These are phyloP conservation scores for Keiferia lycopersicella DNA, from an alignment of 2,888 invertebrate species.

Conservation along the genomic window DNA sequence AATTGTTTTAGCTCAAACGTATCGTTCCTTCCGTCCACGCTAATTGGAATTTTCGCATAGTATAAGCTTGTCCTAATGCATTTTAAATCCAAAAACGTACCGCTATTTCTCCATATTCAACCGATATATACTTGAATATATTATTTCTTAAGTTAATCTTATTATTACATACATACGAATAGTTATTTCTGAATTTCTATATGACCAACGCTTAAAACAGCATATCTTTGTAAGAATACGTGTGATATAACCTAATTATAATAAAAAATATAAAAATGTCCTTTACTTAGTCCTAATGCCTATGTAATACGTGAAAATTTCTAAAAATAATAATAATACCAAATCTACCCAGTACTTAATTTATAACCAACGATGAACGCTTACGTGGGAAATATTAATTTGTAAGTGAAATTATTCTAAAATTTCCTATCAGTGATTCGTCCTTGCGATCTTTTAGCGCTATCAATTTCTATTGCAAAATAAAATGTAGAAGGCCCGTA, in stretches of 20 bases:
- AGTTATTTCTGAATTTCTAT: constrained; percentile 61
- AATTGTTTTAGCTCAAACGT: constrained; percentile 62
- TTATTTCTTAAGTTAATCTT: constrained; percentile 41
- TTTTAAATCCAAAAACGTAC: constrained; percentile 45
- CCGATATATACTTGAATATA: constrained; percentile 35
- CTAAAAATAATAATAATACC: constrained; percentile 53
- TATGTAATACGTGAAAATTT: constrained; percentile 51
- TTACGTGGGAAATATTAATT: constrained; percentile 45
- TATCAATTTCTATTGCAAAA: constrained; percentile 36
- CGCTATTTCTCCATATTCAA: constrained; percentile 33
- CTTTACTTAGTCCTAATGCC: constrained; percentile 66
- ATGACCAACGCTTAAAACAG: constrained; percentile 78
- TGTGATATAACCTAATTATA: constrained; percentile 79
- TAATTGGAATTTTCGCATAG: constrained; percentile 66
- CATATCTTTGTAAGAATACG: constrained; percentile 79
- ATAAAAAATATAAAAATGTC: constrained; percentile 61
- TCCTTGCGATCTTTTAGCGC: constrained; percentile 46
- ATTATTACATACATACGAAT: constrained; percentile 29
- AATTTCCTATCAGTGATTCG: constrained; percentile 59
- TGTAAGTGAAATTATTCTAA: constrained; percentile 54
- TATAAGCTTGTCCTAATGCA: constrained; percentile 61
- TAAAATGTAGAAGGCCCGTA: no score
- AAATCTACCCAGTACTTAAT: constrained; percentile 77
- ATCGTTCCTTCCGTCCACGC: constrained; percentile 75
- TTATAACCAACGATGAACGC: constrained; percentile 63